Evolutionary conservation across 1,140 invertebrate species (phyloP).

Genomic region (Brachionus rubens): DNA sequence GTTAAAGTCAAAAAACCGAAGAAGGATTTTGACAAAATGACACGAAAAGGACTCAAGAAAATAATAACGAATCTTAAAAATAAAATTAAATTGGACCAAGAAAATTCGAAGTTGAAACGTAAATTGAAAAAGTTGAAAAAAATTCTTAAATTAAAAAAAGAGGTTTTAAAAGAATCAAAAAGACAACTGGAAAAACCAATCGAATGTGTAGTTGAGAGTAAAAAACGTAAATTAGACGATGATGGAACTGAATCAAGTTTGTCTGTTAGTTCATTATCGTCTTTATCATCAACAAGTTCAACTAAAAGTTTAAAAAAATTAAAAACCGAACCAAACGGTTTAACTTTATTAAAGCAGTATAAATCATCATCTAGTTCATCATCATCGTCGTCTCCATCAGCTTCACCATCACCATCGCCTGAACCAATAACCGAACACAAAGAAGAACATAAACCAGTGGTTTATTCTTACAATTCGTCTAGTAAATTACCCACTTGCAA

Average conservation of each 20-base stretch:
- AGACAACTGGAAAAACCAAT: neutral
- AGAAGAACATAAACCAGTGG: neutral
- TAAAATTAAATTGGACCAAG: neutral
- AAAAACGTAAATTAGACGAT: slow-evolving; percentile 17
- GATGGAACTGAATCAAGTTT: slow-evolving; percentile 5
- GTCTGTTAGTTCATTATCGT: slow-evolving; percentile 9
- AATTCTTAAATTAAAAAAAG: neutral
- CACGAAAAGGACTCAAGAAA: slow-evolving; percentile 9
- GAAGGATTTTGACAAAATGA: slow-evolving; percentile 6
- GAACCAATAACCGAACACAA: neutral
- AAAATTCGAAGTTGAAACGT: slow-evolving; percentile 2
- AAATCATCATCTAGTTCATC: neutral
- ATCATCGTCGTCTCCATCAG: neutral
- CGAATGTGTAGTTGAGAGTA: neutral
- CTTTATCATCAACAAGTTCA: neutral
- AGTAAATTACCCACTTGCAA: neutral
- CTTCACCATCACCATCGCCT: slow-evolving; percentile 28
- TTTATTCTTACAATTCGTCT: neutral
- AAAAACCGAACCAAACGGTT: slow-evolving; percentile 11
- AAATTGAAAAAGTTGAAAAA: slow-evolving; percentile 36
- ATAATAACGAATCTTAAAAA: neutral
- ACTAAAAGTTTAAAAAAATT: slow-evolving; percentile 22
- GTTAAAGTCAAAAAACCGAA: slow-evolving; percentile 2
- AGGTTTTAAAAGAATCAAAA: neutral
- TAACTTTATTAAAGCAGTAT: neutral